Evolutionary conservation across 2,797 vertebrate genomes (phyloP).

Genomic region (Tachyglossus aculeatus): DNA sequence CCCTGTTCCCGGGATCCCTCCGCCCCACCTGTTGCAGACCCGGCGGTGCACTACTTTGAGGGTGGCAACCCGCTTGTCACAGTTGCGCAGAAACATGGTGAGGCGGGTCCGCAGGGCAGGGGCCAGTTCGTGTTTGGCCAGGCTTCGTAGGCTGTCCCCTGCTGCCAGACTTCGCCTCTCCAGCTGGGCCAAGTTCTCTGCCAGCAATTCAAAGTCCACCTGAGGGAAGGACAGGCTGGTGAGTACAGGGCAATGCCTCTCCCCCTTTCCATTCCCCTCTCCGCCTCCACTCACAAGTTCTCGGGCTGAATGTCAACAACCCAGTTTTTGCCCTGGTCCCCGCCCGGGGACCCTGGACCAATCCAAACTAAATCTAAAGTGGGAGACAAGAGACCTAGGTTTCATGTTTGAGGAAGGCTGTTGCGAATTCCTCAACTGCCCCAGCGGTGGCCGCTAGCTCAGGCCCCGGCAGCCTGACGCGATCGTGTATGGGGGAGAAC

Average conservation of each 20-base stretch:
- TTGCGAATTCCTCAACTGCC: too few relatives aligned
- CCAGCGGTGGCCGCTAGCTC: too few relatives aligned
- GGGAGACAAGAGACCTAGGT: too few relatives aligned
- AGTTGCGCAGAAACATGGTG: conserved; percentile 90
- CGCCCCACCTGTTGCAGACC: conserved; percentile 86
- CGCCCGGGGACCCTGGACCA: fast-evolving
- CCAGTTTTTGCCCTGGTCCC: background rate
- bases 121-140: conserved; percentile 89
- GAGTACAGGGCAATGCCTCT: background rate
- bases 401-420: too few relatives aligned
- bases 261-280: background rate
- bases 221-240: conserved; percentile 49
- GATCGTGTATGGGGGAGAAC: too few relatives aligned
- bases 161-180: conserved; percentile 87
- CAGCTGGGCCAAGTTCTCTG: conserved; percentile 88
- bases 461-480: too few relatives aligned
- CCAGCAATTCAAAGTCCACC: conserved; percentile 93
- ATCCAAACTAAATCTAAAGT: background rate
- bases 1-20: background rate
- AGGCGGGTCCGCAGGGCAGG: conserved; percentile 84
- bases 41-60: conserved; percentile 92
- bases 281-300: too few relatives aligned
- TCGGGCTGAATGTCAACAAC: too few relatives aligned
- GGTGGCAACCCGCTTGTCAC: conserved; percentile 85
- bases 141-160: conserved; percentile 90